These are phyloP conservation scores for Spea hammondii DNA, from an alignment of 2,797 vertebrate genomes.

Conservation along the genomic window DNA sequence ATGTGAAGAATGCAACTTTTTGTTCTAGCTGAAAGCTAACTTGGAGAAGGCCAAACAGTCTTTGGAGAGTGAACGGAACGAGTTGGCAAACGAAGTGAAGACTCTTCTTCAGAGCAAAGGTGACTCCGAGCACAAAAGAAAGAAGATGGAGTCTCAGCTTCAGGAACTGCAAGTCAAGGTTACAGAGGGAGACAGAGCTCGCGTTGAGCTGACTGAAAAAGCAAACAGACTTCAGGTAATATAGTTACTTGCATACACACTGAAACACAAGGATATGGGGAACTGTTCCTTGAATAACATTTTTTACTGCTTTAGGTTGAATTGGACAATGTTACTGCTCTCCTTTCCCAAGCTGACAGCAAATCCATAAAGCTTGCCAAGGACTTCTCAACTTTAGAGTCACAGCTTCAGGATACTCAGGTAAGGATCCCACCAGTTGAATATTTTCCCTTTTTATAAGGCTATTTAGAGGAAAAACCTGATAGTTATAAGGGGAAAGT, in stretches of 20 bases:
- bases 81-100: slow-evolving; percentile 89
- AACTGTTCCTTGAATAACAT: too few species aligned
- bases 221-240: slow-evolving; percentile 85
- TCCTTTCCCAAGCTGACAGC: slow-evolving; percentile 85
- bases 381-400: slow-evolving; percentile 87
- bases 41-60: slow-evolving; percentile 93
- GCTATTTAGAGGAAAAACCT: too few species aligned
- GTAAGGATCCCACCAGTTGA: slow-evolving; percentile 60
- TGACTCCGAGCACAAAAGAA: slow-evolving; percentile 90
- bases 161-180: slow-evolving; percentile 90
- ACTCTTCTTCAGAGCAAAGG: slow-evolving; percentile 84
- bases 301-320: slow-evolving; percentile 72
- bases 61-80: slow-evolving; percentile 87
- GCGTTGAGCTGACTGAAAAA: slow-evolving; percentile 78
- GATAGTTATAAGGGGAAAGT: too few species aligned
- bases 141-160: slow-evolving; percentile 84
- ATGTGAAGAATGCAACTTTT: not conserved
- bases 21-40: slow-evolving; percentile 85
- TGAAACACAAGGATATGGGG: too few species aligned
- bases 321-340: slow-evolving; percentile 80
- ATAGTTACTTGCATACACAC: too few species aligned
- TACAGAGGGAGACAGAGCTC: slow-evolving; percentile 82
- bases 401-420: slow-evolving; percentile 93
- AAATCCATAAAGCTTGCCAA: slow-evolving; percentile 92
- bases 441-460: too few species aligned